Evolutionary conservation across 2,113 vertebrate species (phyloP), one percentile per base, ranked within the genome.

Genomic region (Anser cygnoides): DNA sequence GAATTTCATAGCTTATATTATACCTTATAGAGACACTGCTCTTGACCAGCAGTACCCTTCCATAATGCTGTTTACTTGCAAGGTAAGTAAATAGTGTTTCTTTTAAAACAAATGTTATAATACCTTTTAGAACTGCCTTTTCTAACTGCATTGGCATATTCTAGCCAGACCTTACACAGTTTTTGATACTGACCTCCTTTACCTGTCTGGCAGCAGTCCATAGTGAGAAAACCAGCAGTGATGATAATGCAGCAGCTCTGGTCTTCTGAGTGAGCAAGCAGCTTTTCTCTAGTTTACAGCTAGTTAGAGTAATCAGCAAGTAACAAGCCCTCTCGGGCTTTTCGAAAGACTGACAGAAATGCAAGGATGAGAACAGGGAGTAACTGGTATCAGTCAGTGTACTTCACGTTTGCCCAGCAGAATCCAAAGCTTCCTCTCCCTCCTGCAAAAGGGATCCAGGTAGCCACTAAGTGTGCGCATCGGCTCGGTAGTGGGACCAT

Each of bases 401-500:
- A 63, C 12, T 46, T 59, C 10, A 43, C 16, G 11, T n/a, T 57
- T 73, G 31, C 65, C 21, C 35, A 41, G 28, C 21, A 83, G 29
- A 63, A 43, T 41, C 41, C 72, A 55, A 50, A 77, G 46, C 35
- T 46, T 52, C 52, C 29, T 62, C 20, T 54, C 10, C 12, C 44
- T 66, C 35, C 20, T 50, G 18, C 29, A 46, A 17, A 61, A 74
- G 62, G 10, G 41, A 54, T 41, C 2, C 72, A 62, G 16, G 17
- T 8, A 80, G 29, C 23, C 72, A 66, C 35, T 35, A 33, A 52
- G 50, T 18, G 57, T 1, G 7, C 52, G 5, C 1, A n/a, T 22
- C 58, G 3, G 2, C 22, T 52, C 10, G 1, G 1, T 1, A 68
- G 4, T 1, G 8, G 37, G 37, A 87, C 15, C n/a, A 10, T 1